Percentiles rank a stretch among this genome's conserved stretches.
phyloP scores from a whole-genome alignment of 2,888 invertebrate genomes.

The Amphimallon solstitiale region DNA sequence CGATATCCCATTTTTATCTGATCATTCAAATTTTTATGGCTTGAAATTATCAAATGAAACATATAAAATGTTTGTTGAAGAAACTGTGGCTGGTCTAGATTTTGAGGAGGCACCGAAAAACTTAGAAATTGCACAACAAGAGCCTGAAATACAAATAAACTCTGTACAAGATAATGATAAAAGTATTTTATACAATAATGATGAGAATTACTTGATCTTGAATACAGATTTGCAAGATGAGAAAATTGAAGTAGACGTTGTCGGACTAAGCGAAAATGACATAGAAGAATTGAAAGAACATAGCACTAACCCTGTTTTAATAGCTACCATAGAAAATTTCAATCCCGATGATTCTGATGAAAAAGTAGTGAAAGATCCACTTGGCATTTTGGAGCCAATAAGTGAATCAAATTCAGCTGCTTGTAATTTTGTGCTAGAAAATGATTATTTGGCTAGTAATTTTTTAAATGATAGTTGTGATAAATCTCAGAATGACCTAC shows the following conservation, averaged over 20 bases:
- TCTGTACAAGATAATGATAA: not conserved
- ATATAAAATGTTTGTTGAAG: slow-evolving; percentile 6
- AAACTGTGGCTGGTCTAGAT: not conserved
- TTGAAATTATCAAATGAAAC: slow-evolving; percentile 4
- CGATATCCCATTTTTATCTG: slow-evolving; percentile 40
- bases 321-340: not conserved
- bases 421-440: not conserved
- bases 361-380: not conserved
- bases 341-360: not conserved
- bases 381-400: too few relatives aligned
- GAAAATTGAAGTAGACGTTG: slow-evolving; percentile 2
- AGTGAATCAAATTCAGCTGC: too few relatives aligned
- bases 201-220: not conserved
- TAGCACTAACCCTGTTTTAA: not conserved
- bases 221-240: not conserved
- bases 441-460: not conserved
- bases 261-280: not conserved
- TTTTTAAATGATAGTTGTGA: not conserved
- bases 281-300: not conserved
- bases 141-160: not conserved
- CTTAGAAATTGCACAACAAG: not conserved
- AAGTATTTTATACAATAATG: not conserved
- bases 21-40: slow-evolving; percentile 45
- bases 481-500: not conserved
- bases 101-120: not conserved